These are phyloP conservation scores for Oxycera nigricornis DNA, from an alignment of 2,888 invertebrate genomes.

Conservation along the genomic window DNA sequence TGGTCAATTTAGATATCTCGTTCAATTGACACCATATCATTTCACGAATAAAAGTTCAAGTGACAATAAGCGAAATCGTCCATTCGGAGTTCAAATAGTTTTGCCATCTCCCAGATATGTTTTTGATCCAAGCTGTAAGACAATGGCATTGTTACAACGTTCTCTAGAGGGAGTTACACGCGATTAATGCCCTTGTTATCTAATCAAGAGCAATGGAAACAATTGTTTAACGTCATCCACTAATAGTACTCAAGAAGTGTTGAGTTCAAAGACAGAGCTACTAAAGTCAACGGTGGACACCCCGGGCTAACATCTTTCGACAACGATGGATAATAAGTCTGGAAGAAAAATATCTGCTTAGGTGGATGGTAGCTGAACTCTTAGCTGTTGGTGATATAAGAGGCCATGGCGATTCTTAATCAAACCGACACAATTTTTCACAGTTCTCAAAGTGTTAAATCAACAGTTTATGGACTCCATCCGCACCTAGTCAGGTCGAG, in stretches of 20 bases:
- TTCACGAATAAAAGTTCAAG: not conserved
- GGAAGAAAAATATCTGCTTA: no score
- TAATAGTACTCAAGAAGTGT: constrained; percentile 14
- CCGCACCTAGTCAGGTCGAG: no score
- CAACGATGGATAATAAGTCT: not conserved
- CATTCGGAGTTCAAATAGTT: not conserved
- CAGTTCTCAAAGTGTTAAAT: not conserved
- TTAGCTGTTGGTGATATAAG: no score
- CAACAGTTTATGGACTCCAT: not conserved
- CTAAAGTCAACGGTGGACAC: not conserved
- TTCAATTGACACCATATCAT: not conserved
- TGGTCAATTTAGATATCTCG: no score
- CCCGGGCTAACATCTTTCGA: not conserved
- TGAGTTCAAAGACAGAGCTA: not conserved
- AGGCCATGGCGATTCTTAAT: no score
- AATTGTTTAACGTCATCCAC: constrained; percentile 20
- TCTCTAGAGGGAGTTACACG: not conserved
- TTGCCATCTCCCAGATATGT: not conserved
- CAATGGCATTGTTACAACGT: not conserved
- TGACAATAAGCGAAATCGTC: not conserved
- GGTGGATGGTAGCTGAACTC: no score
- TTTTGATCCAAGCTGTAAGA: not conserved
- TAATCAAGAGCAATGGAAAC: constrained; percentile 24
- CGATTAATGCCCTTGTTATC: constrained; percentile 30
- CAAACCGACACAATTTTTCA: not conserved